Percentiles rank a stretch among this genome's conserved stretches.
phyloP scores from a whole-genome alignment of 2,113 vertebrate species.

The Lepisosteus oculatus region DNA sequence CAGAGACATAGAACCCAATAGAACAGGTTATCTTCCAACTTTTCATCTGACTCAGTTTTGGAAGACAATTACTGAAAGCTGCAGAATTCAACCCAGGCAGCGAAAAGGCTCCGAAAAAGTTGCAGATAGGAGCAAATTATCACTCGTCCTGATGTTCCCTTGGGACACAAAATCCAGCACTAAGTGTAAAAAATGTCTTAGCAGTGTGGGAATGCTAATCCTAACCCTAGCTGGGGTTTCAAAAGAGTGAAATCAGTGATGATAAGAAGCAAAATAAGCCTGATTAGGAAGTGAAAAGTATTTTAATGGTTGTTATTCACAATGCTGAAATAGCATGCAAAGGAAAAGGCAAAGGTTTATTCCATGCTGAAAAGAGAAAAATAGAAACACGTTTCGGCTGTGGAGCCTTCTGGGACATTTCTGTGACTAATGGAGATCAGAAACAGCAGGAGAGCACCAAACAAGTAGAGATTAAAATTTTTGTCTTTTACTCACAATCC shows the following conservation, averaged over 20 bases:
- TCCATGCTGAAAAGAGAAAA: no score
- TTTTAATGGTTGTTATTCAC: conserved; percentile 46
- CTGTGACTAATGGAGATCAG: background rate
- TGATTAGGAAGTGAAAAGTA: conserved; percentile 18
- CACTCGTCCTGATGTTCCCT: no score
- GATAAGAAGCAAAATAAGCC: conserved; percentile 43
- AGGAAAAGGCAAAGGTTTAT: no score
- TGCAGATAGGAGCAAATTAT: no score
- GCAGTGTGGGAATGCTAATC: no score
- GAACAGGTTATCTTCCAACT: background rate
- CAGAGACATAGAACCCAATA: conserved; percentile 20
- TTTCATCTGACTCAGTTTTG: background rate
- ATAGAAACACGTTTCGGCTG: no score
- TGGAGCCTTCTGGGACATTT: background rate
- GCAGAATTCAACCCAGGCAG: conserved; percentile 17
- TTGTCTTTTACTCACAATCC: no score
- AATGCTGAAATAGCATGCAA: background rate
- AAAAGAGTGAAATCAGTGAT: conserved; percentile 42
- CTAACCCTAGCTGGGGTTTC: background rate
- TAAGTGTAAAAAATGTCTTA: no score
- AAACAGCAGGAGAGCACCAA: background rate
- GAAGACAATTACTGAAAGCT: background rate
- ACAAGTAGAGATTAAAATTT: no score
- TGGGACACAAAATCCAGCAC: no score
- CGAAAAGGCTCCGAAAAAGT: background rate